Evolutionary conservation across 2,797 vertebrate genomes (phyloP).

Genomic region (Phyllotis vaccarum): DNA sequence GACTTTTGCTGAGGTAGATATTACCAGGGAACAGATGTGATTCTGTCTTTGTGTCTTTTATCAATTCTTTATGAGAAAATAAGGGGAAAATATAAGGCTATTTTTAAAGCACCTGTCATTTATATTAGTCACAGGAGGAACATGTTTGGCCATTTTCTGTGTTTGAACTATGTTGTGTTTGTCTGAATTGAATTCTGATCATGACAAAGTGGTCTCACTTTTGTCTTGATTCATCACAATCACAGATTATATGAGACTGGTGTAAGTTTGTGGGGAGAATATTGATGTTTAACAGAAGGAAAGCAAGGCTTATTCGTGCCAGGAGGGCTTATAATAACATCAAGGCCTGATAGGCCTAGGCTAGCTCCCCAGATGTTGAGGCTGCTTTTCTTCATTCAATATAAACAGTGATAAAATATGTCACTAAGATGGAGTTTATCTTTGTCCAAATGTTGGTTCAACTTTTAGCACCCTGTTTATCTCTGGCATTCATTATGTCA

Average conservation of each 20-base stretch:
- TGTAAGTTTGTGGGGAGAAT: no score
- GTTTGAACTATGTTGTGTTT: not conserved
- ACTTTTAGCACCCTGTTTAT: not conserved
- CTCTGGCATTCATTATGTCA: not conserved
- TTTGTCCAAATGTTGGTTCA: not conserved
- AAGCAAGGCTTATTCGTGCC: not conserved
- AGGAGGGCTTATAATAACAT: not conserved
- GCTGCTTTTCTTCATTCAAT: not conserved
- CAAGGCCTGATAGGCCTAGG: not conserved
- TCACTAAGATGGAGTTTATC: not conserved
- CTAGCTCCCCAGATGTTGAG: not conserved
- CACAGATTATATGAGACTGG: not conserved
- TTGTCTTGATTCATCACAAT: not conserved
- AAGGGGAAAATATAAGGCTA: not conserved
- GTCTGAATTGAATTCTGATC: not conserved
- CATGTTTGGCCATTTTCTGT: not conserved
- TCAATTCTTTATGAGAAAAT: not conserved
- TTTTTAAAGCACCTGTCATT: not conserved
- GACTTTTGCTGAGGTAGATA: not conserved
- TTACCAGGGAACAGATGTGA: not conserved
- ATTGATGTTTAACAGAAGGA: not conserved
- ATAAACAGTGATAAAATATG: conserved; percentile 34
- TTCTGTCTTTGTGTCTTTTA: not conserved
- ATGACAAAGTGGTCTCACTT: not conserved
- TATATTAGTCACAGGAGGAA: not conserved